Base-by-base conservation (phyloP, 1,140 invertebrate genomes). In the Colletes latitarsis region DNA sequence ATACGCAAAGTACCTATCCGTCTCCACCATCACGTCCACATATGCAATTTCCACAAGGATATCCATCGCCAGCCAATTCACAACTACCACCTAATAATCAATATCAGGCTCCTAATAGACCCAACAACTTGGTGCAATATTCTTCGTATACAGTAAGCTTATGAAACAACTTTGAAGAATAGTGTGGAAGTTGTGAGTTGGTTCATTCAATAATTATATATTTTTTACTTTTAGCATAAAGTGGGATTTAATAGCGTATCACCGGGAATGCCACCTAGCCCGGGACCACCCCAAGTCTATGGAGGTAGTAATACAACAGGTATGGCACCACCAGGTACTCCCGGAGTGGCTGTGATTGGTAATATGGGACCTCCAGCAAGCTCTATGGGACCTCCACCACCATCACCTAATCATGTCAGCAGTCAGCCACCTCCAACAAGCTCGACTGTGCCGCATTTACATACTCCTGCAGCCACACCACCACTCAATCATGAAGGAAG, bases 341-440 rank as follows among this genome's bases (percentile, higher is more conserved):
- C 93, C 88, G 92, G 87, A 63, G 89, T 92, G 30, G 67, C 88
- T 17, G 91, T 91, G 10, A 92, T 93, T 43, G 89, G 92, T 55
- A 93, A 92, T 63, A 93, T 93, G 92, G 92, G 92, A 46, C 92
- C 92, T 69, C 92, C 92, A 14, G 83, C 91, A 46, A 91, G 92
- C 83, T 91, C 92, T 9, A 93, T 93, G 92, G 92, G 92, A 12
- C 94, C 94, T 57, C 93, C 94, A 73, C 94, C 94, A 84, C 93
- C 94, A 60, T 94, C 94, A 49, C 93, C 94, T 14, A 95, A 95
- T 90, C 93, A 94, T 60, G 94, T 95, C 77, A 93, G 93, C 82
- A 94, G 92, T 82, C 94, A 94, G 76, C 93, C 94, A 70, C 92
- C 92, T 80, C 90, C 90, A 67, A 93, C 93, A 70, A 90, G 89